Base-by-base conservation (phyloP, 2,797 vertebrate species). In the Lutjanus argentimaculatus region DNA sequence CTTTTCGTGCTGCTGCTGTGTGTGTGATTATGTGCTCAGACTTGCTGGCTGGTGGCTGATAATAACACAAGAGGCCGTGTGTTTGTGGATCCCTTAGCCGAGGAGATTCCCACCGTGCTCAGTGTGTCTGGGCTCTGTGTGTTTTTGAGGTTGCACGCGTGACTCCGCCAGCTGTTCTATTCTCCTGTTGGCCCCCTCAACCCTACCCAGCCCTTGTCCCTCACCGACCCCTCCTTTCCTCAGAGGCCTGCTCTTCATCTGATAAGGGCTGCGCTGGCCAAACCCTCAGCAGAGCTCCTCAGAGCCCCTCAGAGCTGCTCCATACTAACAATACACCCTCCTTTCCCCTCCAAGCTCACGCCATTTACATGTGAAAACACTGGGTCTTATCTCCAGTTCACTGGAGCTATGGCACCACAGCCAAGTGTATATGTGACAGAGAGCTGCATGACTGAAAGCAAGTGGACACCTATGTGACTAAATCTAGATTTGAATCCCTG, bases 291-390 rank as follows among this genome's bases (percentile, higher is more conserved):
- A 83, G 89, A 88, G 88, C 88, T 91, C 90, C 90, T 88, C 91
- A 80, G 57, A 84, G 76, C 85, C 80, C 91, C 85, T 88, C 81
- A 77, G 82, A 89, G 89, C 92, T 72, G 83, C 91, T 89, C 87
- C 83, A 52, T 56, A 63, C 82, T 88, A 89, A 96, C 94, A 96
- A 95, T 95, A 76, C 87, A 15, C 84, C 88, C 86, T 78, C 91
- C 86, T 87, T 48, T 87, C 85, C 81, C 88, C 70, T 88, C 88
- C 87, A 75, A 64, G 53, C 91, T 81, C 75, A 58, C 86, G 59
- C 64, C 85, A 96, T 96, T 96, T 95, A 94, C 95, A 96, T 96
- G 91, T 93, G 94, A 96, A 95, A 95, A 94, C 94, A 87, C 79
- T 43, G 77, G 85, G 91, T 91, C 94, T 95, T 95, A 95, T 95